Conservation (phyloP, 2,797 vertebrate genomes). For the Pangasius macronema region DNA sequence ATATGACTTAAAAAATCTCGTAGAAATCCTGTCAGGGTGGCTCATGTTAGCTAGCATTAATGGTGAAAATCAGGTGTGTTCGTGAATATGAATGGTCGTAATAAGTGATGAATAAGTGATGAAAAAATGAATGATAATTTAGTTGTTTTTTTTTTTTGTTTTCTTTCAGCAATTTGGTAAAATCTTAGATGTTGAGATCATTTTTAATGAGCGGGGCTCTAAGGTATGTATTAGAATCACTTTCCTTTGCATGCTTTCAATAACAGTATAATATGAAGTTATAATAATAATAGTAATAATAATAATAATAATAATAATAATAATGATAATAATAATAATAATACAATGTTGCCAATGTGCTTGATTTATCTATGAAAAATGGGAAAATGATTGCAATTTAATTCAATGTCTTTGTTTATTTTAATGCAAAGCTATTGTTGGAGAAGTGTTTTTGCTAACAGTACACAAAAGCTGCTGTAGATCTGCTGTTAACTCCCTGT, state of each 20-base stretch:
- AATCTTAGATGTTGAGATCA: constrained; percentile 99
- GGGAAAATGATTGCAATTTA: not conserved
- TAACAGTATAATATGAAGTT: not conserved
- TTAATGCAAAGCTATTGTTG: constrained; percentile 11
- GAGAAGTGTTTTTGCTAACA: constrained; percentile 2
- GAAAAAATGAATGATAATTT: not conserved
- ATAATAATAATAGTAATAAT: not conserved
- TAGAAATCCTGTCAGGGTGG: not conserved
- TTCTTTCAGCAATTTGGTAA: constrained; percentile 97
- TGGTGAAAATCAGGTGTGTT: not conserved
- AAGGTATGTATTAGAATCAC: constrained; percentile 82
- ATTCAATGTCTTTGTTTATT: constrained; percentile 22
- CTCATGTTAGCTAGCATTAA: not conserved
- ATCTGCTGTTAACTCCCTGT: constrained; percentile 37
- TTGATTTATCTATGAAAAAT: not conserved
- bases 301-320: not conserved
- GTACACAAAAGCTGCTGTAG: constrained; percentile 36
- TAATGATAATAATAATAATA: not conserved
- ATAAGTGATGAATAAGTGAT: not conserved
- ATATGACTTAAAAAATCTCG: not conserved
- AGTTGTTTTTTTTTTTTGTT: constrained; percentile 56
- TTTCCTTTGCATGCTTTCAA: constrained; percentile 55
- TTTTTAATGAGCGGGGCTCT: constrained; percentile 97
- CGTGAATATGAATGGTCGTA: not conserved
- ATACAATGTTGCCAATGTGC: not conserved